Evolutionary conservation across 2,888 invertebrate genomes (phyloP).

Genomic region (Pachliopta kotzebuea): DNA sequence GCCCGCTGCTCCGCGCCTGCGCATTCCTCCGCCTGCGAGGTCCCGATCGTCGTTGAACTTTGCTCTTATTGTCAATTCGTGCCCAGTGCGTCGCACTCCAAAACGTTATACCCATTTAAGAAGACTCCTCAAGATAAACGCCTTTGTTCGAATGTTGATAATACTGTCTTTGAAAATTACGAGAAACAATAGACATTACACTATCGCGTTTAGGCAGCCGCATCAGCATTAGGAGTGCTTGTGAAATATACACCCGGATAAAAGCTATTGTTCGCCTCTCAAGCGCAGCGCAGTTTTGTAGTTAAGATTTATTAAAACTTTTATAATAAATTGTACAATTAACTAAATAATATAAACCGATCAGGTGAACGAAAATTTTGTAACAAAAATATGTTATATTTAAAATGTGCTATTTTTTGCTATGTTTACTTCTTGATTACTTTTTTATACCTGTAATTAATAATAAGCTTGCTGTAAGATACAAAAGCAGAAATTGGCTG

Average conservation of each 20-base stretch:
- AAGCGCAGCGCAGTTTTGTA: background rate
- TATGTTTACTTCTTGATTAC: background rate
- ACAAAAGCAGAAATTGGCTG: slow-evolving; percentile 8
- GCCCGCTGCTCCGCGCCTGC: slow-evolving; percentile 61
- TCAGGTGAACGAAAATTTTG: background rate
- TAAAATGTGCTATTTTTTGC: background rate
- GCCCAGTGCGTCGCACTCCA: slow-evolving; percentile 67
- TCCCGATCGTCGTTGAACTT: slow-evolving; percentile 77
- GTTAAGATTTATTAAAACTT: slow-evolving; percentile 4
- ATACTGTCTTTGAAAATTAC: slow-evolving; percentile 45
- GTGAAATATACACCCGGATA: slow-evolving; percentile 19
- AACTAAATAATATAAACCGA: background rate
- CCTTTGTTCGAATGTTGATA: slow-evolving; percentile 53
- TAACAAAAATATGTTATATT: background rate
- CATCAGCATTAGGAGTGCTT: slow-evolving; percentile 16
- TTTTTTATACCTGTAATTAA: slow-evolving; percentile 8
- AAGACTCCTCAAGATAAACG: slow-evolving; percentile 52
- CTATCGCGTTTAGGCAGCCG: slow-evolving; percentile 19
- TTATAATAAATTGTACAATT: background rate
- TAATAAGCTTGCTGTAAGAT: background rate
- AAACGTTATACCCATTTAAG: slow-evolving; percentile 61
- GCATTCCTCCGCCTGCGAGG: slow-evolving; percentile 64
- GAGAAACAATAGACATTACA: slow-evolving; percentile 36
- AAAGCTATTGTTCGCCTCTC: slow-evolving; percentile 11
- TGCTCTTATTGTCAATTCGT: slow-evolving; percentile 80